Conservation (phyloP, 2,888 invertebrate species). For the Dicyrtomina minuta region DNA sequence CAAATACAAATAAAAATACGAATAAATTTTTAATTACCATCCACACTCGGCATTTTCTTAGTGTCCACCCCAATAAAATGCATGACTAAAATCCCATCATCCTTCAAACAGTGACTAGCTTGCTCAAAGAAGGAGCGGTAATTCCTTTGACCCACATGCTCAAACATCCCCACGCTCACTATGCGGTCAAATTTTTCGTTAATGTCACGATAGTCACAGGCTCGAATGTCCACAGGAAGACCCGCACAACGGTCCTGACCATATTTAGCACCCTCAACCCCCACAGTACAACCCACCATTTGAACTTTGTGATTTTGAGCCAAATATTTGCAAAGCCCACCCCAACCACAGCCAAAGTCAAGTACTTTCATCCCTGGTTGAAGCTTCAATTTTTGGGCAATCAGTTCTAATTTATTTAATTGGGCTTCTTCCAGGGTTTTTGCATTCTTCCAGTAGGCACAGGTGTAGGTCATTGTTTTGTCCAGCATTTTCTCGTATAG, state of each 20-base stretch:
- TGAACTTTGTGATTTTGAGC: constrained; percentile 17
- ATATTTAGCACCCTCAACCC: constrained; percentile 17
- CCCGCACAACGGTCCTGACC: constrained; percentile 10
- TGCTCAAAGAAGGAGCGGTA: constrained; percentile 2
- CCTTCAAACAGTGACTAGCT: neutral
- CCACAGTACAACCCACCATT: constrained; percentile 21
- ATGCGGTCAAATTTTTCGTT: constrained; percentile 31
- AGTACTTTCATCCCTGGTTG: constrained; percentile 39
- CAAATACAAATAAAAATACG: too few species aligned
- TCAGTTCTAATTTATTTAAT: constrained; percentile 29
- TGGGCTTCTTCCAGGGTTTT: constrained; percentile 34
- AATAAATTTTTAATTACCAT: too few species aligned
- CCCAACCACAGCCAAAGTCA: constrained; percentile 41
- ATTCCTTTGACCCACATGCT: constrained; percentile 26
- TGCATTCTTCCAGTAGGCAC: constrained; percentile 36
- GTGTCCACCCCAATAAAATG: neutral
- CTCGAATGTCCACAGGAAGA: constrained; percentile 16
- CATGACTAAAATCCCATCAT: constrained; percentile 13
- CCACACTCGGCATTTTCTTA: neutral
- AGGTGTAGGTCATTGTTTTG: constrained; percentile 35
- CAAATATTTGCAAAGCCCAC: constrained; percentile 32
- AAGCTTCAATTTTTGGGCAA: constrained; percentile 35
- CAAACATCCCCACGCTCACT: constrained; percentile 31
- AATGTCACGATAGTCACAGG: constrained; percentile 19
- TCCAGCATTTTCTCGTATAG: constrained; percentile 34